phyloP scores from a whole-genome alignment of 1,140 invertebrate genomes.

The Zaprionus ghesquierei region DNA sequence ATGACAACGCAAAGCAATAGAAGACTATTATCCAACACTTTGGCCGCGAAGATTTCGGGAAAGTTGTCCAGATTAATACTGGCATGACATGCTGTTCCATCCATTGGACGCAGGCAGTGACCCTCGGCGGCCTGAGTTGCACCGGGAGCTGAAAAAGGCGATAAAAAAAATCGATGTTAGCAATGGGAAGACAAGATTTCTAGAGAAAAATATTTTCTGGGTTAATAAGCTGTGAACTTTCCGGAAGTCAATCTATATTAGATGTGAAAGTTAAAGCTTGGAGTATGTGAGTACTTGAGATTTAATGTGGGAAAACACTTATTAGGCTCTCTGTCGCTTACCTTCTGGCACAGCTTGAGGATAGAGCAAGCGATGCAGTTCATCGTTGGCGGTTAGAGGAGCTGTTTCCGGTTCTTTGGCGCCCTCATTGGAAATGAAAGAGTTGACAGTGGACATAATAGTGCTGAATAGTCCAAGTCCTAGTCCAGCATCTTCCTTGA shows the following conservation, averaged over 20 bases:
- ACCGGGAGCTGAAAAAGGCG: neutral
- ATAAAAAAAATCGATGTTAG: neutral
- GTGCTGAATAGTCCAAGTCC: constrained; percentile 67
- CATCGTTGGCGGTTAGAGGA: constrained; percentile 30
- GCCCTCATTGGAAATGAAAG: constrained; percentile 57
- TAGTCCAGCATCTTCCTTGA: constrained; percentile 43
- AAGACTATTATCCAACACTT: constrained; percentile 69
- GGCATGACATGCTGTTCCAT: constrained; percentile 26
- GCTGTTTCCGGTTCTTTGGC: constrained; percentile 33
- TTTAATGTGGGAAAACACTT: neutral
- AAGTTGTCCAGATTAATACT: constrained; percentile 67
- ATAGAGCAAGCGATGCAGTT: constrained; percentile 61
- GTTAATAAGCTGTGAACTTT: neutral
- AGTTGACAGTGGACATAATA: constrained; percentile 74
- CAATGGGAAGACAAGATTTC: neutral
- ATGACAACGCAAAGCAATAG: constrained; percentile 84
- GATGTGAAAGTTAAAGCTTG: neutral
- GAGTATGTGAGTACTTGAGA: neutral
- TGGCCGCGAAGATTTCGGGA: constrained; percentile 45
- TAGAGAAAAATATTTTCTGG: neutral
- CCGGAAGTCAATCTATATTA: neutral
- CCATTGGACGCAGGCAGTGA: constrained; percentile 36
- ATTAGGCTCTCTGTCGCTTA: neutral
- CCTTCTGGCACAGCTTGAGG: constrained; percentile 11
- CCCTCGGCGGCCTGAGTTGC: constrained; percentile 27